A percentile compares a stretch with the other conserved stretches of the same genome.
phyloP scores from a whole-genome alignment of 1,140 invertebrate genomes.

The Cheumatopsyche charites region DNA sequence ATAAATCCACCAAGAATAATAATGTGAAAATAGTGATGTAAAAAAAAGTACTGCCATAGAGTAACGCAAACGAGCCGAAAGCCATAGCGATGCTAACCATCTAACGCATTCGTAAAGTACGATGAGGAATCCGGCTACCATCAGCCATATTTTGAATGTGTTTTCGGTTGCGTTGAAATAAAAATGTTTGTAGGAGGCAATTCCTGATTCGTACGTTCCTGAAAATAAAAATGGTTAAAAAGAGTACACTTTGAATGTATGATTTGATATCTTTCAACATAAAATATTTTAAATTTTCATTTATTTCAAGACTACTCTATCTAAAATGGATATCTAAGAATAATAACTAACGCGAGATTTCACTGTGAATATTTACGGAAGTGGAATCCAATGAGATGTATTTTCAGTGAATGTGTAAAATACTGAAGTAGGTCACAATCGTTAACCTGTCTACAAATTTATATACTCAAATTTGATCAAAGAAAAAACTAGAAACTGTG shows the following conservation, averaged over 20 bases:
- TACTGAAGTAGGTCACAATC: not conserved
- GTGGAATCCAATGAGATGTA: not conserved
- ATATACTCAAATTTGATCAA: no score
- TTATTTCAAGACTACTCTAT: not conserved
- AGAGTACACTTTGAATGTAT: not conserved
- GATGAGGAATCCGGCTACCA: constrained; percentile 71
- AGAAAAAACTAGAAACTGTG: no score
- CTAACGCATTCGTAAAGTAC: constrained; percentile 75
- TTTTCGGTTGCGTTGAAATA: constrained; percentile 83
- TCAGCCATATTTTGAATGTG: constrained; percentile 78
- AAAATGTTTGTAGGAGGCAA: constrained; percentile 79
- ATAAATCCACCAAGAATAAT: constrained; percentile 84
- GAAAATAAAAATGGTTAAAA: constrained; percentile 48
- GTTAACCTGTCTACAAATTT: not conserved
- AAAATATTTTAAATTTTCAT: not conserved
- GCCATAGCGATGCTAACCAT: constrained; percentile 65
- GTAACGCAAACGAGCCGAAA: constrained; percentile 64
- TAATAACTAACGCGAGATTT: not conserved
- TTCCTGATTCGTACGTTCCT: constrained; percentile 77
- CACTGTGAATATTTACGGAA: not conserved
- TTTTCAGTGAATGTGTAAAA: not conserved
- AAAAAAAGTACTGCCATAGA: constrained; percentile 76
- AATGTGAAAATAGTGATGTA: constrained; percentile 78
- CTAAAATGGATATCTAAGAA: not conserved
- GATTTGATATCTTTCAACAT: not conserved